phyloP scores from a whole-genome alignment of 2,888 invertebrate species.

The Cataglyphis rosenhaueri region DNA sequence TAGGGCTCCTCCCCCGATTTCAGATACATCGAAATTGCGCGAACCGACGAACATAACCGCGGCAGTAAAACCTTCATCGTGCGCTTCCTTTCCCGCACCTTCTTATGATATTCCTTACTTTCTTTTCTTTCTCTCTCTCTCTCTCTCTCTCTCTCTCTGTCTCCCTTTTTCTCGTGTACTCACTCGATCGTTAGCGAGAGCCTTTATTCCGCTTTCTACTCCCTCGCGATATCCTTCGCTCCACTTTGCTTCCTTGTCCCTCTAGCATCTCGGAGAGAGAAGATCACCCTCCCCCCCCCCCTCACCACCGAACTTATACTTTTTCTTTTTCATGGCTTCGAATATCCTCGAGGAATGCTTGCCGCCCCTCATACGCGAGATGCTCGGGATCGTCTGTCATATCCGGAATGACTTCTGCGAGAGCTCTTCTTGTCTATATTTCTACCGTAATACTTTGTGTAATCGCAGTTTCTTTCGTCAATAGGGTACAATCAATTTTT shows the following conservation, averaged over 20 bases:
- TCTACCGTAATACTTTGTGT: slow-evolving; percentile 17
- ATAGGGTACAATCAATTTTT: not conserved
- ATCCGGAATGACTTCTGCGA: slow-evolving; percentile 13
- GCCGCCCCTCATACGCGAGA: slow-evolving; percentile 42
- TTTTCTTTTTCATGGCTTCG: slow-evolving; percentile 27
- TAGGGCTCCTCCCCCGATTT: slow-evolving; percentile 77
- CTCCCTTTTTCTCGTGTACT: slow-evolving; percentile 12
- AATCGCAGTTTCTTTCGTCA: slow-evolving; percentile 5
- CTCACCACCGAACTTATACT: slow-evolving; percentile 21
- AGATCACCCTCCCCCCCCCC: not conserved
- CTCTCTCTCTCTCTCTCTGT: not conserved
- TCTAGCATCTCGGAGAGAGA: slow-evolving; percentile 15
- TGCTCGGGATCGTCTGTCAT: slow-evolving; percentile 33
- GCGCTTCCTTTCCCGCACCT: slow-evolving; percentile 48
- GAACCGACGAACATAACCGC: slow-evolving; percentile 77
- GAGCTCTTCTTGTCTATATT: not conserved
- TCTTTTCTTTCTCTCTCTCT: not conserved
- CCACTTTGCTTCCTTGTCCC: slow-evolving; percentile 21
- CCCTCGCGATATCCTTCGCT: slow-evolving; percentile 32
- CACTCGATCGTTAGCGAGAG: slow-evolving; percentile 35
- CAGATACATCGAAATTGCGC: slow-evolving; percentile 79
- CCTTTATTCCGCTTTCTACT: slow-evolving; percentile 20
- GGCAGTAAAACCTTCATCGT: slow-evolving; percentile 77
- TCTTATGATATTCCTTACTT: slow-evolving; percentile 26
- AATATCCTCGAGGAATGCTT: slow-evolving; percentile 47